phyloP scores from a whole-genome alignment of 53 echinoderm and acorn worm genomes.

The Paelopatides confundens region DNA sequence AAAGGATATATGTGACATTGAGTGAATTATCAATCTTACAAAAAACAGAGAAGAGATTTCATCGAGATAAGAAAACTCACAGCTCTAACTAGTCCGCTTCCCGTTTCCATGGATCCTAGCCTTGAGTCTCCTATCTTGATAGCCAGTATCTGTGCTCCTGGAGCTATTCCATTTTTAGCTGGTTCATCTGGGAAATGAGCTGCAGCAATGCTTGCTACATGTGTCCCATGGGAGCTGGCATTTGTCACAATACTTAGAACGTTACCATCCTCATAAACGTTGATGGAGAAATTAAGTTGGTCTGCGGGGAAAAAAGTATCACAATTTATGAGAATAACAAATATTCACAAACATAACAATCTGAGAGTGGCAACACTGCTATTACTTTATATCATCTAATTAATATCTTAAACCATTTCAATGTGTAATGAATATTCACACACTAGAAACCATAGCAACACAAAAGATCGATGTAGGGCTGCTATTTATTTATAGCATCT shows the following conservation, averaged over 20 bases:
- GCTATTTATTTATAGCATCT: too few species aligned
- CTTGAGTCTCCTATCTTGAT: conserved; percentile 96
- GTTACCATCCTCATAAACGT: conserved; percentile 94
- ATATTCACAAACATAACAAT: too few species aligned
- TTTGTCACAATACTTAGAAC: conserved; percentile 95
- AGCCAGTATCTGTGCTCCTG: conserved; percentile 93
- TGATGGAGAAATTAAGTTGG: conserved; percentile 96
- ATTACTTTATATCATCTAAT: too few species aligned
- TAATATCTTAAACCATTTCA: too few species aligned
- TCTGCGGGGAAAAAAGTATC: background rate
- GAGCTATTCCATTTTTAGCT: conserved; percentile 96
- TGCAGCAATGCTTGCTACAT: conserved; percentile 98
- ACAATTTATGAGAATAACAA: too few species aligned
- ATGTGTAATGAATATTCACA: too few species aligned
- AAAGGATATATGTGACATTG: too few species aligned
- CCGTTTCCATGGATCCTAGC: conserved; percentile 98
- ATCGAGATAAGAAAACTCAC: conserved; percentile 54
- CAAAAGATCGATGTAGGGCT: too few species aligned
- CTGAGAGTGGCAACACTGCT: too few species aligned
- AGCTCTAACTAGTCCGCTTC: conserved; percentile 94
- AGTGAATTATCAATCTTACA: too few species aligned
- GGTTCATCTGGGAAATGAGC: conserved; percentile 90
- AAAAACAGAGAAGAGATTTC: too few species aligned
- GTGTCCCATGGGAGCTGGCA: conserved; percentile 96
- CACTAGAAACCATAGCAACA: too few species aligned